A percentile compares a stretch with the other conserved stretches of the same genome.
Conservation (phyloP, 2,797 vertebrate species). For the Myoxocephalus aenaeus region DNA sequence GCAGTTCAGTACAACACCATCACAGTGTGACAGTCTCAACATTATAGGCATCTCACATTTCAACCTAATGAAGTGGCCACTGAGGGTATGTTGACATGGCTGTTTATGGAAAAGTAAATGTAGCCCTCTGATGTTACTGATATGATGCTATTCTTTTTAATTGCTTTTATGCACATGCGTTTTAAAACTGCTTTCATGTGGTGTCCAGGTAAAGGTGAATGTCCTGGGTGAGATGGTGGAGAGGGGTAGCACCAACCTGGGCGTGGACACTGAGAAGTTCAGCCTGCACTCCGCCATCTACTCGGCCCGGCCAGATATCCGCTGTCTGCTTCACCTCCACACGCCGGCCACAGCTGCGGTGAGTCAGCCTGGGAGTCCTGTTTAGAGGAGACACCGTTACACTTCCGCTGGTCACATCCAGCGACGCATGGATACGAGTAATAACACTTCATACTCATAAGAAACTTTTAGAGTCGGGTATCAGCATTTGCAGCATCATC, state of each 20-base stretch:
- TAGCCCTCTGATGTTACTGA: neutral
- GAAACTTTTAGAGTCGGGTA: neutral
- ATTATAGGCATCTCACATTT: too few species aligned
- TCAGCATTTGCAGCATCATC: neutral
- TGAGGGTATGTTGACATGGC: neutral
- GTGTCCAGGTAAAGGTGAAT: slow-evolving; percentile 93
- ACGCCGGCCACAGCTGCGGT: slow-evolving; percentile 92
- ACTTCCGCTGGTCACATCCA: neutral
- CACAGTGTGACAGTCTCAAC: neutral
- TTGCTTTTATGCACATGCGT: neutral
- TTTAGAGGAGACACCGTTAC: neutral
- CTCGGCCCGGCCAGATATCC: slow-evolving; percentile 91
- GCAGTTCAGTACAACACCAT: neutral
- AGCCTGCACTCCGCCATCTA: slow-evolving; percentile 95
- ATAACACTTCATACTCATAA: neutral
- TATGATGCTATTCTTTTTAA: neutral
- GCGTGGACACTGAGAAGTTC: slow-evolving; percentile 88
- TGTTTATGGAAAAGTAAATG: neutral
- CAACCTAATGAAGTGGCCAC: neutral
- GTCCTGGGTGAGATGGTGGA: slow-evolving; percentile 94
- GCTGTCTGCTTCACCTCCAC: slow-evolving; percentile 93
- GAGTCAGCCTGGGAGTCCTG: slow-evolving; percentile 56
- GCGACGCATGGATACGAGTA: neutral
- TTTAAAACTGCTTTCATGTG: neutral
- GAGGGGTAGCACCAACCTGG: slow-evolving; percentile 90